Evolutionary conservation across 2,113 vertebrate species (phyloP).

Genomic region (Cryptotis parvus): DNA sequence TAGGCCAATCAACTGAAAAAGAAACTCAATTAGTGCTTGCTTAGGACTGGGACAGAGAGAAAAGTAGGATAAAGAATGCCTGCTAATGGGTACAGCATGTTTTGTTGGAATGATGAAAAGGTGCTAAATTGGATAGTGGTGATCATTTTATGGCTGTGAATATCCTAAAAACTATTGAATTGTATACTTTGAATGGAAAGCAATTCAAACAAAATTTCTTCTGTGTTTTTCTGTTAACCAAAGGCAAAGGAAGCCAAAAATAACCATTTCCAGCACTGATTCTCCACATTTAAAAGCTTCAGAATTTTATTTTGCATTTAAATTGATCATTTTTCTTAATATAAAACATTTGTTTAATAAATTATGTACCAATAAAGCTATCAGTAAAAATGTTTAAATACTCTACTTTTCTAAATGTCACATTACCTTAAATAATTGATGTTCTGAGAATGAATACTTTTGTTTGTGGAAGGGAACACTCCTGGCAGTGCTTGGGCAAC

Average conservation of each 20-base stretch:
- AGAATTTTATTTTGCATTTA: slow-evolving; percentile 17
- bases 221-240: background rate
- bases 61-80: no score
- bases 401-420: no score
- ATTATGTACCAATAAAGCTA: background rate
- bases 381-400: background rate
- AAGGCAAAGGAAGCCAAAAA: background rate
- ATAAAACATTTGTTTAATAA: background rate
- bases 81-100: background rate
- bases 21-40: no score
- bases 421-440: no score
- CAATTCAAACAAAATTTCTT: background rate
- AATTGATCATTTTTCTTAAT: background rate
- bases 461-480: no score
- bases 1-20: no score
- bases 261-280: background rate
- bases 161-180: background rate
- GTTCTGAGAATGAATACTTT: no score
- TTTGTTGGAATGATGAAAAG: background rate
- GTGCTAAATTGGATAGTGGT: background rate
- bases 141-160: background rate
- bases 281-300: background rate
- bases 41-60: no score
- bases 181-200: background rate
- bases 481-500: no score